phyloP scores from a whole-genome alignment of 2,888 invertebrate species.

The Nymphalis c-album region DNA sequence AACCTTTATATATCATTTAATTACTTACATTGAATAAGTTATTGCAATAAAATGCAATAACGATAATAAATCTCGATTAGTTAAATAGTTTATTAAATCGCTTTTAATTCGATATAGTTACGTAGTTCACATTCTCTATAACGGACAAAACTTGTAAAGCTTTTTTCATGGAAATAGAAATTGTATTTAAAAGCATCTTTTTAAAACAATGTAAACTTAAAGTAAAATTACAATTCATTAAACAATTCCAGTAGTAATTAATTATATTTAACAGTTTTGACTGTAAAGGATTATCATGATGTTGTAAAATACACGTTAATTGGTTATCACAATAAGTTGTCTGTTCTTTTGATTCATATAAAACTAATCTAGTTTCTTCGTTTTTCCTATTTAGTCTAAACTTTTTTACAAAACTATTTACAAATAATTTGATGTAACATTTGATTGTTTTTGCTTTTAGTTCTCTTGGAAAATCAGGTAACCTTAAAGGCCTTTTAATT shows the following conservation, averaged over 20 bases:
- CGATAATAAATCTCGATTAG: not conserved
- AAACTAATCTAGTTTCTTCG: conserved; percentile 6
- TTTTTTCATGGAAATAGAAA: not conserved
- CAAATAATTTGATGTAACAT: not conserved
- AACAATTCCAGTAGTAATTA: not conserved
- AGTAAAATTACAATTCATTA: not conserved
- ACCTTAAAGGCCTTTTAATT: not conserved
- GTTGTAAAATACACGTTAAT: not conserved
- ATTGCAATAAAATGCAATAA: not conserved
- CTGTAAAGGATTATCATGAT: not conserved
- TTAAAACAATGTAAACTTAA: not conserved
- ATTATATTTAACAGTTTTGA: not conserved
- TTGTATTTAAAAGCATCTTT: not conserved
- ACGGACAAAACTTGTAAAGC: not conserved
- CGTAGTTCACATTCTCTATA: not conserved
- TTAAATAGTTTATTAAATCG: not conserved
- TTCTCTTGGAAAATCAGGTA: not conserved
- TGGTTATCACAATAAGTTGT: not conserved
- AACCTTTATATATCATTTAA: no score
- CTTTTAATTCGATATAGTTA: not conserved
- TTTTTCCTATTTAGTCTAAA: not conserved
- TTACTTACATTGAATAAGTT: no score
- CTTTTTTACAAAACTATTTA: not conserved
- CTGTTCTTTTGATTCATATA: conserved; percentile 8
- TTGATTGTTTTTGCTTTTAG: not conserved